Conservation (phyloP, 2,113 vertebrate species). For the Gobiocypris rarus region DNA sequence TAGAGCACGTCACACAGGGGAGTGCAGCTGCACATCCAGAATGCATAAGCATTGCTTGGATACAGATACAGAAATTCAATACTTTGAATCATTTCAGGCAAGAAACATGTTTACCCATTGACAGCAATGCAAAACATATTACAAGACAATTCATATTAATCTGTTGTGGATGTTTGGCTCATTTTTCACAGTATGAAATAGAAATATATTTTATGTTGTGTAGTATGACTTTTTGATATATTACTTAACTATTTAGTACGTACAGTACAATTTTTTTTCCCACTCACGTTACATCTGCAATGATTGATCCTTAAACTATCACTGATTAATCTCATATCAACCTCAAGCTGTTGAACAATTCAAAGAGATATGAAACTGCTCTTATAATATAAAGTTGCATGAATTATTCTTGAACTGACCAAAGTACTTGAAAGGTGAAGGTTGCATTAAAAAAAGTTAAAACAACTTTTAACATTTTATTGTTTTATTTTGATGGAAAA, state of each 20-base stretch:
- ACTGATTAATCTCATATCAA: not conserved
- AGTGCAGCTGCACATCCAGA: not conserved
- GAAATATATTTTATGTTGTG: not conserved
- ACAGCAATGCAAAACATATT: not conserved
- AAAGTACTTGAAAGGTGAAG: too few relatives aligned
- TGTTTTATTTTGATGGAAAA: too few relatives aligned
- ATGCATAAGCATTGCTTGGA: not conserved
- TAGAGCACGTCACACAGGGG: not conserved
- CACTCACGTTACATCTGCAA: not conserved
- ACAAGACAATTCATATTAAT: not conserved
- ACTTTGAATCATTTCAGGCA: not conserved
- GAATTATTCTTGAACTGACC: too few relatives aligned
- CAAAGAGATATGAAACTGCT: too few relatives aligned
- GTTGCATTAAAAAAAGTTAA: too few relatives aligned
- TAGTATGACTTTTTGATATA: too few relatives aligned
- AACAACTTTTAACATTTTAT: too few relatives aligned
- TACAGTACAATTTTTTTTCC: not conserved
- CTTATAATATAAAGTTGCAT: too few relatives aligned
- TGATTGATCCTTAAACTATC: not conserved
- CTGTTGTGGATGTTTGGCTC: not conserved
- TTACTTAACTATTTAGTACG: not conserved
- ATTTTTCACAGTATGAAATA: not conserved
- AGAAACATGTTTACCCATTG: not conserved
- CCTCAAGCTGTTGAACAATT: too few relatives aligned
- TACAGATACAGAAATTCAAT: not conserved